These are phyloP conservation scores for Dendrolimus pini DNA, from an alignment of 2,888 invertebrate genomes.

Conservation along the genomic window DNA sequence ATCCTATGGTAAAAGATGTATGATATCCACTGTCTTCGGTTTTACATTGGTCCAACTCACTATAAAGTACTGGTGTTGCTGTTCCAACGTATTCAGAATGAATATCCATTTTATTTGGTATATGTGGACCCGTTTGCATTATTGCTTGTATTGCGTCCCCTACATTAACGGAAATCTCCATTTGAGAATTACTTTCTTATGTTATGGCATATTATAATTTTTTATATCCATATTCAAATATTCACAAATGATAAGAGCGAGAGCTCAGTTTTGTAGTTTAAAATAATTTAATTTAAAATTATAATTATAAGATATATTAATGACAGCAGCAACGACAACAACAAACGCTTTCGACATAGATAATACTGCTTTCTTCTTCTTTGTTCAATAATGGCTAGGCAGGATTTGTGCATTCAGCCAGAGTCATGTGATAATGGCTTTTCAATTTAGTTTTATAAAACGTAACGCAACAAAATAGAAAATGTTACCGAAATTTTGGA, in stretches of 20 bases:
- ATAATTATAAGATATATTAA: too few relatives aligned
- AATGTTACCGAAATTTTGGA: too few relatives aligned
- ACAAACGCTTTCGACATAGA: background rate
- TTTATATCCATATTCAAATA: background rate
- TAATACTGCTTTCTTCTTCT: too few relatives aligned
- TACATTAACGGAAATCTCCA: constrained; percentile 6
- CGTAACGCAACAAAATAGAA: too few relatives aligned
- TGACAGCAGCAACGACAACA: background rate
- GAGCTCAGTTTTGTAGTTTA: too few relatives aligned
- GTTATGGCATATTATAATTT: background rate
- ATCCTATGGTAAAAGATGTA: constrained; percentile 57
- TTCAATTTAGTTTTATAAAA: too few relatives aligned
- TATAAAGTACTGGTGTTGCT: constrained; percentile 39
- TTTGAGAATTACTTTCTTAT: background rate
- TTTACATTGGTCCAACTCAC: constrained; percentile 22
- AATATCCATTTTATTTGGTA: constrained; percentile 41
- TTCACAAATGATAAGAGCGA: too few relatives aligned
- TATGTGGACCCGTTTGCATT: constrained; percentile 1
- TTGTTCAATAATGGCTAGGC: too few relatives aligned
- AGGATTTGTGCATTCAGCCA: too few relatives aligned
- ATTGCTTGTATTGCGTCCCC: constrained; percentile 12
- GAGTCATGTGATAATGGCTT: too few relatives aligned
- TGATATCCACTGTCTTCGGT: constrained; percentile 69
- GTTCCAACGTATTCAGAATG: constrained; percentile 42
- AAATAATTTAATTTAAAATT: too few relatives aligned